A percentile compares a stretch with the other conserved stretches of the same genome.
phyloP scores from a whole-genome alignment of 2,888 invertebrate species.

The Drosophila paracracens region DNA sequence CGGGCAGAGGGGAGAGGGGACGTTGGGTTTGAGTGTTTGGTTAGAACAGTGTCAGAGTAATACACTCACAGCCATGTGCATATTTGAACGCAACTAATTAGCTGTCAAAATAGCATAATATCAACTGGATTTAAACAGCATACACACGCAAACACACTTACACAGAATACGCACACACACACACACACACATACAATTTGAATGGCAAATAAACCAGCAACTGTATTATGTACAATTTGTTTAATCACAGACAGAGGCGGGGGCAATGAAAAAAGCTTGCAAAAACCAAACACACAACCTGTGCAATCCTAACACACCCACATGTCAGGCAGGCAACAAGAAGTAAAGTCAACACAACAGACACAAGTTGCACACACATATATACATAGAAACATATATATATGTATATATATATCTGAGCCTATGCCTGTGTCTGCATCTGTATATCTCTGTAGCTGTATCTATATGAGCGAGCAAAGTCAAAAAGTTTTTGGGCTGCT shows the following conservation, averaged over 20 bases:
- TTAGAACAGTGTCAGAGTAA: slow-evolving; percentile 13
- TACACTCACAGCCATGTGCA: slow-evolving; percentile 14
- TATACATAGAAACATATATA: neutral
- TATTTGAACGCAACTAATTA: slow-evolving; percentile 76
- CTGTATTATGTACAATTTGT: slow-evolving; percentile 64
- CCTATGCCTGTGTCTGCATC: slow-evolving; percentile 18
- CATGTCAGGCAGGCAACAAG: slow-evolving; percentile 21
- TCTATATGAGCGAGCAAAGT: slow-evolving; percentile 51
- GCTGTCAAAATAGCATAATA: slow-evolving; percentile 81
- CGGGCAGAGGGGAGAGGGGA: neutral
- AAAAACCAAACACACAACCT: slow-evolving; percentile 32
- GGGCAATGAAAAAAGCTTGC: slow-evolving; percentile 19
- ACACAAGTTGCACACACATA: slow-evolving; percentile 23
- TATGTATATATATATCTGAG: neutral
- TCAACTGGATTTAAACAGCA: slow-evolving; percentile 58
- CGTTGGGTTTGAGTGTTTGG: neutral
- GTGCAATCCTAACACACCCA: slow-evolving; percentile 18
- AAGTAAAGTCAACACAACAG: slow-evolving; percentile 51
- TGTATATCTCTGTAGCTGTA: slow-evolving; percentile 9
- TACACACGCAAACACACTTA: slow-evolving; percentile 22
- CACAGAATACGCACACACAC: slow-evolving; percentile 36
- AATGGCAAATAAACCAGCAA: slow-evolving; percentile 54
- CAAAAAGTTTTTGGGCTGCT: slow-evolving; percentile 65
- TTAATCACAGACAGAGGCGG: slow-evolving; percentile 32
- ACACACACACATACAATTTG: slow-evolving; percentile 37